Evolutionary conservation across 2,113 vertebrate genomes (phyloP).

Genomic region (Trogon melanurus): DNA sequence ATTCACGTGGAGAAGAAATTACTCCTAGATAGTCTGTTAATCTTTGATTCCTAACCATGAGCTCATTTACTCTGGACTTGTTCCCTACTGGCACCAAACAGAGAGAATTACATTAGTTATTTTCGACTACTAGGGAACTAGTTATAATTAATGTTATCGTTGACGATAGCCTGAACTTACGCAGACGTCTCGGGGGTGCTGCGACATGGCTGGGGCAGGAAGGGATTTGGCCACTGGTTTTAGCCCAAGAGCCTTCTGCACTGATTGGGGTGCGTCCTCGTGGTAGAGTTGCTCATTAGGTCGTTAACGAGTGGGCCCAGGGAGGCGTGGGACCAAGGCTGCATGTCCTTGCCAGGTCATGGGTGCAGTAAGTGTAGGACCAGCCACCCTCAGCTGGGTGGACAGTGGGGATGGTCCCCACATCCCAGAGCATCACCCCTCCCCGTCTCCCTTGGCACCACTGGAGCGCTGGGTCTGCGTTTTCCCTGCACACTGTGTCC

Average conservation of each 20-base stretch:
- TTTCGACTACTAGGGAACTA: slow-evolving; percentile 24
- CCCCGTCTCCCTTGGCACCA: accelerated
- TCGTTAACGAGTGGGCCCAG: accelerated
- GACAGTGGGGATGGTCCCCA: accelerated
- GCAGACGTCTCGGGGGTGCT: background rate
- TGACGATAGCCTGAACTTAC: background rate
- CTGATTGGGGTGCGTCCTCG: no score
- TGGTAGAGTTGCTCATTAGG: background rate
- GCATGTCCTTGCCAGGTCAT: accelerated
- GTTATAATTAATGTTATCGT: slow-evolving; percentile 32
- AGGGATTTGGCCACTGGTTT: background rate
- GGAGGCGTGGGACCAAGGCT: background rate
- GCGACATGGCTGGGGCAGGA: background rate
- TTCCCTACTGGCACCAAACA: slow-evolving; percentile 42
- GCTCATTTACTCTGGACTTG: slow-evolving; percentile 54
- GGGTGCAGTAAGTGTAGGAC: background rate
- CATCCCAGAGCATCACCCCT: accelerated
- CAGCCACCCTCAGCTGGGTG: no score
- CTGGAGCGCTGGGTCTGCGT: background rate
- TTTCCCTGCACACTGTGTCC: accelerated
- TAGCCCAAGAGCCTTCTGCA: background rate
- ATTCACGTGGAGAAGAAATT: slow-evolving; percentile 64
- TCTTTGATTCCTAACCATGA: slow-evolving; percentile 61
- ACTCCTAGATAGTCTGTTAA: slow-evolving; percentile 58
- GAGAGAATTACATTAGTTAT: slow-evolving; percentile 9